Base-by-base conservation (phyloP, 1,140 invertebrate genomes). In the Zaprionus camerounensis region DNA sequence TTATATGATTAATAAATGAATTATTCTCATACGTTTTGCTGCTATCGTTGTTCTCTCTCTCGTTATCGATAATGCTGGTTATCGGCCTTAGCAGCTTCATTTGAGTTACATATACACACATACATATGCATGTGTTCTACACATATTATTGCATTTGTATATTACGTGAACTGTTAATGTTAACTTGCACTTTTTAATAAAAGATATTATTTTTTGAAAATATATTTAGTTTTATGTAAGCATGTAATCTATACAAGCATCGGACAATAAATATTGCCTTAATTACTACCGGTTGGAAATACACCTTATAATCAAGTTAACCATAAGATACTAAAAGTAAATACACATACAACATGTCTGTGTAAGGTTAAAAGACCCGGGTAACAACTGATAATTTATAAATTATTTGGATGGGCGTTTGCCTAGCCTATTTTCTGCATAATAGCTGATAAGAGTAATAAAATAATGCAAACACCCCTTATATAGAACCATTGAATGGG, bases 381-480 rank as follows among this genome's bases (percentile, higher is more conserved):
- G 34, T 15, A 28, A 56, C 17, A 22, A 56, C 38, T 63, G 31
- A 57, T 36, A 65, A 65, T 38, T 71, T 59, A 53, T 56, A 36
- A 56, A 44, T 15, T 34, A 38, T 22, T 38, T 20, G 46, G 38
- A 74, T 61, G 66, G 65, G 58, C 57, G 64, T 62, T 36, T 64
- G 26, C 24, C 6, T 71, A 20, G 12, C 41, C 9, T 34, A 26
- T 28, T 65, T 6, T 44, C 5, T 24, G 46, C 11, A 57, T 22
- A 34, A 26, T 12, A 12, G 31, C 59, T 71, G 67, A 76, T 71
- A 76, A 71, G 69, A 22, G 5, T 24, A 53, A 31, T 9, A 56
- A 36, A 70, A 34, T 71, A 64, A 58, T 64, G 31, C 22, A 51
- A 75, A 56, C 65, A 69, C 71, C 58, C 67, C 67, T 34, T 59